Conservation (phyloP, 2,888 invertebrate genomes). For the Boloria selene region DNA sequence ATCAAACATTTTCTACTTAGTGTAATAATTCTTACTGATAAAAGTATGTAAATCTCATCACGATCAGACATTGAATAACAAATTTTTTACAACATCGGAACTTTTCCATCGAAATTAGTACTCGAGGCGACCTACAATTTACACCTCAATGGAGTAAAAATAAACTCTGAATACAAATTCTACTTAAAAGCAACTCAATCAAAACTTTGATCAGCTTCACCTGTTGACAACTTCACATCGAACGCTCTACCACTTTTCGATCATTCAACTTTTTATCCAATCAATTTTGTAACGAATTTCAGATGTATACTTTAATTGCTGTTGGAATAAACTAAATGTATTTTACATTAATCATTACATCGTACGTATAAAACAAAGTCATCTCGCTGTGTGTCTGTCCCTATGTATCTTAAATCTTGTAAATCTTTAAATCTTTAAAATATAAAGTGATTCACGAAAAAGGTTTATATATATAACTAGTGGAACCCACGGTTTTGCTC, state of each 20-base stretch:
- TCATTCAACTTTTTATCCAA: slow-evolving; percentile 9
- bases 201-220: slow-evolving; percentile 53
- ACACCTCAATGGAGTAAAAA: slow-evolving; percentile 60
- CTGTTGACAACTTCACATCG: slow-evolving; percentile 46
- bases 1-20: neutral
- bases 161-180: slow-evolving; percentile 62
- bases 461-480: too few species aligned
- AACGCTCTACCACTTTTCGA: slow-evolving; percentile 18
- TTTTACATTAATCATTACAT: too few species aligned
- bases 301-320: too few species aligned
- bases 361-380: too few species aligned
- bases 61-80: slow-evolving; percentile 11
- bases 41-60: slow-evolving; percentile 9
- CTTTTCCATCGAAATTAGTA: slow-evolving; percentile 28
- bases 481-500: too few species aligned
- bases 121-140: slow-evolving; percentile 58
- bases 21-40: neutral
- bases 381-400: too few species aligned
- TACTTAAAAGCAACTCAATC: slow-evolving; percentile 59
- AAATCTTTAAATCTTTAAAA: too few species aligned
- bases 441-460: too few species aligned
- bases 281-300: neutral
- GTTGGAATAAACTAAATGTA: too few species aligned
- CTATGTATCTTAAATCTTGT: too few species aligned
- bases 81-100: slow-evolving; percentile 12